Evolutionary conservation across 2,888 invertebrate species (phyloP), one percentile per base, ranked within the genome.

Genomic region (Icerya purchasi): DNA sequence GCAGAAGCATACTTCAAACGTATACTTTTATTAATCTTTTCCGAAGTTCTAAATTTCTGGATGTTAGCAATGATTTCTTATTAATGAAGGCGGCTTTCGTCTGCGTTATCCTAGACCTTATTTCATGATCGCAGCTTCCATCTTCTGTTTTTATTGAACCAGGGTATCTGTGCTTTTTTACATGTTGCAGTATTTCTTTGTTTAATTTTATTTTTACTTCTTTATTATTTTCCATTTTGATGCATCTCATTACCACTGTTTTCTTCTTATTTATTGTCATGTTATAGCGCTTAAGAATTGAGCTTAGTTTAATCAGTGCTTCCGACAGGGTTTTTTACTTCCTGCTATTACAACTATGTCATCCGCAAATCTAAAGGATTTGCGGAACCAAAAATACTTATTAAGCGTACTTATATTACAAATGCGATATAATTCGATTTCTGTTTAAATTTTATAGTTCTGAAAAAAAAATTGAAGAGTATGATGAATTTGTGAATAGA

Each of bases 401-500:
- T n/a, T n/a, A n/a, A n/a, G n/a, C n/a, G n/a, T n/a, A n/a, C n/a
- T n/a, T n/a, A n/a, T n/a, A n/a, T n/a, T n/a, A n/a, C n/a, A n/a
- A n/a, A n/a, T n/a, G n/a, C n/a, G n/a, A n/a, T n/a, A n/a, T n/a
- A n/a, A n/a, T n/a, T n/a, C n/a, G n/a, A n/a, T n/a, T n/a, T n/a
- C n/a, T n/a, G n/a, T n/a, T n/a, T n/a, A n/a, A n/a, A n/a, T n/a
- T 3, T 52, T 52, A 8, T 14, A 60, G 60, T 14, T 56, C 55
- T 23, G 56, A 60, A 25, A 56, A 60, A 22, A 56, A 49, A n/a
- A 53, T 60, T 10, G 52, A 60, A 52, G 60, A 60, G 19, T 52
- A 55, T 8, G 60, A 60, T 20, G 49, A 54, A 51, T 59, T 59
- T 20, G 1, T 59, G 22, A 56, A 22, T 3, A 19, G 56, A 58